Base-by-base conservation (phyloP, 2,888 invertebrate genomes). In the Scotopteryx bipunctaria region DNA sequence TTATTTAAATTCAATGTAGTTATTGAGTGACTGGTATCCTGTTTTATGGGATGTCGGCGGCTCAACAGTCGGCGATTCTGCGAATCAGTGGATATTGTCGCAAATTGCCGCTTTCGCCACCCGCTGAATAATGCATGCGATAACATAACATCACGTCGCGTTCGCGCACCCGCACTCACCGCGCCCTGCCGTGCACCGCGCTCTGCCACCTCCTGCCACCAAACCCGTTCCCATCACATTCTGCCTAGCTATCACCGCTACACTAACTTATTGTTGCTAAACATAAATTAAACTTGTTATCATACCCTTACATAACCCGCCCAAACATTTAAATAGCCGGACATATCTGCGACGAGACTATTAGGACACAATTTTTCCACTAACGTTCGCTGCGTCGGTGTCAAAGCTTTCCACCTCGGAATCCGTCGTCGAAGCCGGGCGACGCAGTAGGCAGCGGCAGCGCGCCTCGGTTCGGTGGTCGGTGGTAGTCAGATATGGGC, bases 81-180 rank as follows among this genome's bases (percentile, higher is more conserved):
- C 82, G 89, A 89, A 88, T 80, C 86, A 72, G 79, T 86, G 88
- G 86, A 89, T 89, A 89, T 85, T 87, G 89, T 87, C 88, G 87
- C 89, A 89, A 88, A 89, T 88, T 86, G 86, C 86, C 83, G 89
- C 89, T 90, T 89, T 90, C 89, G 86, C 88, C 87, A 79, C 81
- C 78, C 79, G 79, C 78, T 90, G 89, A 88, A 90, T 90, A 86
- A 89, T 89, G 84, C 85, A 89, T 89, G 86, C 78, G 86, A 85
- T 84, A 87, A 81, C 86, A 88, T 88, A 85, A 81, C 85, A 82
- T 86, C 88, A 88, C 88, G 83, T 86, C 76, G 76, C 74, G 75
- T 44, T 55, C 73, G 69, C 69, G 64, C 63, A 66, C 63, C 66
- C 69, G 63, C 66, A 63, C 65, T 67, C 59, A 53, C 57, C 55